These are phyloP conservation scores for Amblyraja radiata DNA, from an alignment of 2,797 vertebrate genomes.

Conservation along the genomic window DNA sequence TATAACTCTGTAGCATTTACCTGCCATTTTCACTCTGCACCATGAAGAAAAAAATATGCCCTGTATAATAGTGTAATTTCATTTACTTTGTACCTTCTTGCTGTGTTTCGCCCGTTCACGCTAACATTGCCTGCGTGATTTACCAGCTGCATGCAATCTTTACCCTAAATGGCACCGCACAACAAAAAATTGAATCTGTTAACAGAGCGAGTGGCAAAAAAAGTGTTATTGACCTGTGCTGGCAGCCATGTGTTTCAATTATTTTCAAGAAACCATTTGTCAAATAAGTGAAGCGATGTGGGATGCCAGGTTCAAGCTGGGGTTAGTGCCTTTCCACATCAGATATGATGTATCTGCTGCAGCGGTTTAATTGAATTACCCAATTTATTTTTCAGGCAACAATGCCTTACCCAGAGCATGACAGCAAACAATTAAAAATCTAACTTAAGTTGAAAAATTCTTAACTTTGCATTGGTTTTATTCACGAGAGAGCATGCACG, in stretches of 20 bases:
- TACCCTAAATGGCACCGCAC: slow-evolving; percentile 79
- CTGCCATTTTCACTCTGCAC: not conserved
- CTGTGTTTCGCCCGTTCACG: slow-evolving; percentile 72
- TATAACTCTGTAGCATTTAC: not conserved
- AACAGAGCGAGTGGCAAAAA: slow-evolving; percentile 78
- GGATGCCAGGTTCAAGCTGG: slow-evolving; percentile 88
- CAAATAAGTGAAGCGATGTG: slow-evolving; percentile 84
- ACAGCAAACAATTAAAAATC: slow-evolving; percentile 98
- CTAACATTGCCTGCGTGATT: slow-evolving; percentile 91
- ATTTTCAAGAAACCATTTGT: slow-evolving; percentile 97
- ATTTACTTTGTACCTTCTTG: slow-evolving; percentile 69
- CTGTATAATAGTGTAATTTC: slow-evolving; percentile 53
- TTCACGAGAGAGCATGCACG: slow-evolving; percentile 50
- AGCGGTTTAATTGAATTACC: slow-evolving; percentile 99
- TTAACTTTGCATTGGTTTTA: slow-evolving; percentile 80
- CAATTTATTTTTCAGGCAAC: slow-evolving; percentile 99
- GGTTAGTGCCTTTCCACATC: slow-evolving; percentile 96
- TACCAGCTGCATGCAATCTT: slow-evolving; percentile 87
- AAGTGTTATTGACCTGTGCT: slow-evolving; percentile 96
- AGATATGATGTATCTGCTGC: slow-evolving; percentile 97
- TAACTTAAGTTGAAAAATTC: slow-evolving; percentile 87
- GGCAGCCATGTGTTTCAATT: slow-evolving; percentile 99
- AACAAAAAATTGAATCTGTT: slow-evolving; percentile 92
- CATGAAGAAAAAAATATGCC: not conserved
- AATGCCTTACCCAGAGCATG: slow-evolving; percentile 89